Conservation (phyloP, 1,140 invertebrate species). For the Magallana gigas region DNA sequence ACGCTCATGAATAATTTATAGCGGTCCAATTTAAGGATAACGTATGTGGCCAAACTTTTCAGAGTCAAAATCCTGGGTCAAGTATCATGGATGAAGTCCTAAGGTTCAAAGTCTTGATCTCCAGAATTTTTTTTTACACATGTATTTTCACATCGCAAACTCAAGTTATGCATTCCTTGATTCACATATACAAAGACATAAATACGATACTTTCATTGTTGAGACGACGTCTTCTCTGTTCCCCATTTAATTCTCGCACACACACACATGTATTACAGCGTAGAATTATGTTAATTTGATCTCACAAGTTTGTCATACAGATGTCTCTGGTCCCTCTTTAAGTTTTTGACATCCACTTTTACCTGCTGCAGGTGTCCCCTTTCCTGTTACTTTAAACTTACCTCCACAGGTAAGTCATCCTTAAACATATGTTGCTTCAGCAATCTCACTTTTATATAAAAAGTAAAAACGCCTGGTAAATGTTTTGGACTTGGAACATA, state of each 20-base stretch:
- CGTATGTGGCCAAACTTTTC: background rate
- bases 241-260: background rate
- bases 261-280: background rate
- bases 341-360: background rate
- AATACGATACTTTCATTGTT: slow-evolving; percentile 18
- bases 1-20: slow-evolving; percentile 30
- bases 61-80: background rate
- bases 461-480: no score
- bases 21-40: slow-evolving; percentile 19
- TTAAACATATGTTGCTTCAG: background rate
- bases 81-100: background rate
- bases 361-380: background rate
- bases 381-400: background rate
- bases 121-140: background rate
- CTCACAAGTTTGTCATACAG: slow-evolving; percentile 3
- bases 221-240: background rate
- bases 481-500: no score
- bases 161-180: background rate
- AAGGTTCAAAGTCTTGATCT: background rate
- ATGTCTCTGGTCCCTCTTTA: background rate
- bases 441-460: slow-evolving; percentile 9
- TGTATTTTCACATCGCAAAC: background rate
- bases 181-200: background rate
- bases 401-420: background rate
- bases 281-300: slow-evolving; percentile 32